Evolutionary conservation across 2,113 vertebrate genomes (phyloP).

Genomic region (Siniperca knerii): DNA sequence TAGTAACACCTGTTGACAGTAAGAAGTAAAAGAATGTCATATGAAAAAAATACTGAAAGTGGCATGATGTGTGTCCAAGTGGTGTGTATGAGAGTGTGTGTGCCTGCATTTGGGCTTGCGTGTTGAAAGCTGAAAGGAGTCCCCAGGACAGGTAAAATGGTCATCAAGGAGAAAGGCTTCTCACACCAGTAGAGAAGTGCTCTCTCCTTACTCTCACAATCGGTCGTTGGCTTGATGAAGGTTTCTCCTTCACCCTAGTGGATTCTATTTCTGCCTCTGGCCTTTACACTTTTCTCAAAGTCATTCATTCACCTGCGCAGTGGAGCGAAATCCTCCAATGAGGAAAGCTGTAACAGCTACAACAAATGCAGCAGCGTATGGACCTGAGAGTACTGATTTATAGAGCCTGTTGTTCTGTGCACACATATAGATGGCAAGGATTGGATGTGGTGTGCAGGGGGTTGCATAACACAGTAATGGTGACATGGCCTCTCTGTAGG

Average conservation of each 20-base stretch:
- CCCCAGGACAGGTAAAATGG: slow-evolving; percentile 5
- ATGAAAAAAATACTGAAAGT: not conserved
- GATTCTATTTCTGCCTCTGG: slow-evolving; percentile 51
- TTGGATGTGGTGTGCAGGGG: not conserved
- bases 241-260: slow-evolving; percentile 48
- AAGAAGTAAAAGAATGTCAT: not conserved
- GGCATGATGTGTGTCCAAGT: not conserved
- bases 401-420: slow-evolving; percentile 8
- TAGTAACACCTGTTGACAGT: not conserved
- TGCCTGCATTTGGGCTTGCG: not conserved
- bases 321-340: not conserved
- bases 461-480: slow-evolving; percentile 3
- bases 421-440: not conserved
- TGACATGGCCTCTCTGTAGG: slow-evolving; percentile 1
- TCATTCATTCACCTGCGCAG: slow-evolving; percentile 35
- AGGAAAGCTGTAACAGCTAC: not conserved
- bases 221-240: slow-evolving; percentile 54
- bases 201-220: slow-evolving; percentile 26
- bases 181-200: slow-evolving; percentile 41
- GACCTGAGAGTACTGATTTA: slow-evolving; percentile 6
- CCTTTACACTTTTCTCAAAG: slow-evolving; percentile 65
- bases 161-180: slow-evolving; percentile 54
- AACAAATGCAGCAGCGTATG: not conserved
- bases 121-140: slow-evolving; percentile 8
- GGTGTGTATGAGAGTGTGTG: not conserved